Evolutionary conservation across 2,888 invertebrate species (phyloP).

Genomic region (Andrena marginata): DNA sequence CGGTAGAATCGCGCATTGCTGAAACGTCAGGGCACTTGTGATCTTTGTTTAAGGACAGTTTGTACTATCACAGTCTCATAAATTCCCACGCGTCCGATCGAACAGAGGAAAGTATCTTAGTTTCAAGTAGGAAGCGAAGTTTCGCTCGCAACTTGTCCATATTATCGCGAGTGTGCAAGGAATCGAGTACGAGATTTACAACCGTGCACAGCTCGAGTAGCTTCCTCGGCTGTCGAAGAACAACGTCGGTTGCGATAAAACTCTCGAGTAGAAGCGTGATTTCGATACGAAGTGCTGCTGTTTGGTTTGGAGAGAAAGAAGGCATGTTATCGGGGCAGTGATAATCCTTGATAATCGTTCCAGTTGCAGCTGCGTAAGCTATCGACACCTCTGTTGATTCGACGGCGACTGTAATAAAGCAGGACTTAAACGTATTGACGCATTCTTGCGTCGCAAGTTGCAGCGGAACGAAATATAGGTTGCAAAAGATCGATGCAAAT

Average conservation of each 20-base stretch:
- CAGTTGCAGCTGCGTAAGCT: slow-evolving; percentile 37
- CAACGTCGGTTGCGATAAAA: slow-evolving; percentile 1
- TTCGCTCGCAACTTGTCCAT: neutral
- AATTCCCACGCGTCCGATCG: neutral
- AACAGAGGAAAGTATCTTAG: neutral
- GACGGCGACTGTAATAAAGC: no score
- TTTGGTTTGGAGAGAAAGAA: slow-evolving; percentile 21
- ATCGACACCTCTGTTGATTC: no score
- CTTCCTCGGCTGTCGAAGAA: neutral
- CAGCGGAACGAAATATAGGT: neutral
- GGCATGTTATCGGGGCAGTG: slow-evolving; percentile 37
- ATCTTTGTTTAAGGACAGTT: no score
- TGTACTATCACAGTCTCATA: no score
- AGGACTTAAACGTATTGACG: no score
- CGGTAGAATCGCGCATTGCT: no score
- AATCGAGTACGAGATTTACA: neutral
- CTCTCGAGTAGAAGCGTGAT: neutral
- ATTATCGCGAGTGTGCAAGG: neutral
- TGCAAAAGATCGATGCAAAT: slow-evolving; percentile 9
- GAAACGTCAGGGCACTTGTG: no score
- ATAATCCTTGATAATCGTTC: slow-evolving; percentile 50
- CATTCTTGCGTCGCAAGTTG: neutral
- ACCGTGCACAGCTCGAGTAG: neutral
- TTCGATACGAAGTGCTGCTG: neutral
- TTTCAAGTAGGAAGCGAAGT: neutral